These are phyloP conservation scores for Pyrocephalus nanus DNA, from an alignment of 2,797 vertebrate species.

Conservation along the genomic window DNA sequence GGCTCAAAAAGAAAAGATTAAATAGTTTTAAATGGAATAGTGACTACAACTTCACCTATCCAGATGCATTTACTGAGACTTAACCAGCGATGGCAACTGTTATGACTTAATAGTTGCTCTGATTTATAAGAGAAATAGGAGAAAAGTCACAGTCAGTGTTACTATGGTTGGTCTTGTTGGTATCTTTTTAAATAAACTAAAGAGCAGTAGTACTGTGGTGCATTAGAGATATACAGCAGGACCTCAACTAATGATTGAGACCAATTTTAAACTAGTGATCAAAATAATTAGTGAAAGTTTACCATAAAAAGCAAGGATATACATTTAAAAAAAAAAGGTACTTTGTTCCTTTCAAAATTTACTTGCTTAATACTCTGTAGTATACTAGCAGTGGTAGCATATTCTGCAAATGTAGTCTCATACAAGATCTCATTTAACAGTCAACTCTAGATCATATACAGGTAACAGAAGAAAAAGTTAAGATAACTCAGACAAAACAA, in stretches of 20 bases:
- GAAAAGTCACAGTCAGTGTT: conserved; percentile 32
- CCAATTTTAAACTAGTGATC: neutral
- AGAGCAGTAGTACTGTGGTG: conserved; percentile 40
- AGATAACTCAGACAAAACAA: conserved; percentile 22
- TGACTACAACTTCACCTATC: conserved; percentile 24
- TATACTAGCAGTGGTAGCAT: conserved; percentile 44
- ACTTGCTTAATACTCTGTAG: conserved; percentile 46
- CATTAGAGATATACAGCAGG: conserved; percentile 23
- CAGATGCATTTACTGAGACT: conserved; percentile 40
- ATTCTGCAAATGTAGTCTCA: conserved; percentile 37
- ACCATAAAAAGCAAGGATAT: conserved; percentile 43
- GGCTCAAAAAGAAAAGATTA: conserved; percentile 11
- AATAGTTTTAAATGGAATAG: conserved; percentile 60
- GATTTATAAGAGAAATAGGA: conserved; percentile 44
- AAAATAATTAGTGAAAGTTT: conserved; percentile 26
- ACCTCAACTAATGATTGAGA: neutral
- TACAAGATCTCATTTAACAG: conserved; percentile 60
- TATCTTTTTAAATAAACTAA: conserved; percentile 23
- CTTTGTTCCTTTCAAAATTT: conserved; percentile 57
- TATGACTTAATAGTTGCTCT: conserved; percentile 24
- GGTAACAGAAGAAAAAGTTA: conserved; percentile 55
- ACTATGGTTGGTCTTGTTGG: neutral
- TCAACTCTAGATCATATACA: conserved; percentile 67
- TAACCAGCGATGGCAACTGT: conserved; percentile 35
- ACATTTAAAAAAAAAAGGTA: neutral